A percentile compares a stretch with the other conserved stretches of the same genome.
Conservation (phyloP, 1,140 invertebrate genomes). For the Drosophila nigromelanica region DNA sequence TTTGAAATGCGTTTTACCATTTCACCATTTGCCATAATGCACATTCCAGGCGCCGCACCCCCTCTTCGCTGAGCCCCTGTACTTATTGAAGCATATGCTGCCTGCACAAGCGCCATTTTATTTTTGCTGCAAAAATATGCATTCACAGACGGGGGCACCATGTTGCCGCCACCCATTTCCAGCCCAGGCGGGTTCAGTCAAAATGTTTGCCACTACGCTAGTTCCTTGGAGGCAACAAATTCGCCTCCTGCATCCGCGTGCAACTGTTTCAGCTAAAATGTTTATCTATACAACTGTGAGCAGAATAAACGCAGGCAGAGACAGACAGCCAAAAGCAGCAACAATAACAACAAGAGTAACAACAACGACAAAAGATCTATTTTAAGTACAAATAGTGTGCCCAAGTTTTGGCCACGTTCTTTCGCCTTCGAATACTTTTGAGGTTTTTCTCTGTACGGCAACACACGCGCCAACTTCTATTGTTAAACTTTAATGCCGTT, state of each 20-base stretch:
- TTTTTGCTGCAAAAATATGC: conserved; percentile 58
- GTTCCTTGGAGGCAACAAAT: not conserved
- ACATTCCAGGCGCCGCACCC: not conserved
- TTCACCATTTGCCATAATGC: not conserved
- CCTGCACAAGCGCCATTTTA: conserved; percentile 56
- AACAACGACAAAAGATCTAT: conserved; percentile 65
- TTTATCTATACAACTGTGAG: conserved; percentile 76
- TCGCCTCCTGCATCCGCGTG: conserved; percentile 33
- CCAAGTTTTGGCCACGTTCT: conserved; percentile 23
- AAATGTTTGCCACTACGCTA: conserved; percentile 1
- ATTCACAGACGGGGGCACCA: conserved; percentile 54
- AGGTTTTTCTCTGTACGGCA: conserved; percentile 48
- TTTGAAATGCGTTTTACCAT: not conserved
- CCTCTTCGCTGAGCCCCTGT: conserved; percentile 16
- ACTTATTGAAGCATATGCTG: conserved; percentile 49
- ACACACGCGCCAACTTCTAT: conserved; percentile 58
- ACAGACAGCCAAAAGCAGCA: conserved; percentile 26
- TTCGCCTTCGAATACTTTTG: conserved; percentile 53
- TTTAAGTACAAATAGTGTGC: conserved; percentile 71
- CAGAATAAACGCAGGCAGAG: conserved; percentile 59
- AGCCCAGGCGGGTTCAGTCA: too few relatives aligned
- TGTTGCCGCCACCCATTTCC: conserved; percentile 8
- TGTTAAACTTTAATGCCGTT: conserved; percentile 66
- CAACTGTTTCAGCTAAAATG: conserved; percentile 53
- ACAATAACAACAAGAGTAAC: conserved; percentile 31